A percentile compares a stretch with the other conserved stretches of the same genome.
These are phyloP conservation scores for Isoperla grammatica DNA, from an alignment of 2,888 invertebrate genomes.

Conservation along the genomic window DNA sequence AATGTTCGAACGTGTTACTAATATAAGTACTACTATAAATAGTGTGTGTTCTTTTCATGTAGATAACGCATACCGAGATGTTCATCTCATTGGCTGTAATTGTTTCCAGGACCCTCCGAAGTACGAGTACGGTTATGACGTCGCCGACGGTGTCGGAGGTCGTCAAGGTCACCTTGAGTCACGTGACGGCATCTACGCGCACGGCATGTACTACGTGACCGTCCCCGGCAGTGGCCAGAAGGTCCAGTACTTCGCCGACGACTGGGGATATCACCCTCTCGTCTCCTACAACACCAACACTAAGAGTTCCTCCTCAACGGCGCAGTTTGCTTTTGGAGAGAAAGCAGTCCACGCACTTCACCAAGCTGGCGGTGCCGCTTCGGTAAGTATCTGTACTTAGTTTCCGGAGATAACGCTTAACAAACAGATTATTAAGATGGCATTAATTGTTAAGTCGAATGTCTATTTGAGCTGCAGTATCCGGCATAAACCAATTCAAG, in stretches of 20 bases:
- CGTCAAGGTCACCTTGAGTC: constrained; percentile 46
- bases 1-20: too few species aligned
- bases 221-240: constrained; percentile 37
- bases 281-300: constrained; percentile 51
- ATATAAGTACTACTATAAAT: too few species aligned
- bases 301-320: constrained; percentile 46
- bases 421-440: too few species aligned
- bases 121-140: constrained; percentile 49
- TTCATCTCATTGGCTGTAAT: too few species aligned
- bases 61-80: too few species aligned
- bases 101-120: constrained; percentile 45
- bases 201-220: constrained; percentile 44
- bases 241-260: constrained; percentile 57
- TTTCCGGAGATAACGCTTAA: too few species aligned
- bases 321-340: constrained; percentile 53
- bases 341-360: constrained; percentile 49
- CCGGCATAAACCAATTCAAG: too few species aligned
- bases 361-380: neutral
- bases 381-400: too few species aligned
- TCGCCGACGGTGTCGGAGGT: constrained; percentile 42
- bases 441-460: too few species aligned
- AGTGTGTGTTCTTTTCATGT: too few species aligned
- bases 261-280: constrained; percentile 60
- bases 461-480: too few species aligned
- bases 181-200: constrained; percentile 44